A percentile compares a stretch with the other conserved stretches of the same genome.
Evolutionary conservation across 2,888 invertebrate genomes (phyloP).

Genomic region (Cephus rjabovi): DNA sequence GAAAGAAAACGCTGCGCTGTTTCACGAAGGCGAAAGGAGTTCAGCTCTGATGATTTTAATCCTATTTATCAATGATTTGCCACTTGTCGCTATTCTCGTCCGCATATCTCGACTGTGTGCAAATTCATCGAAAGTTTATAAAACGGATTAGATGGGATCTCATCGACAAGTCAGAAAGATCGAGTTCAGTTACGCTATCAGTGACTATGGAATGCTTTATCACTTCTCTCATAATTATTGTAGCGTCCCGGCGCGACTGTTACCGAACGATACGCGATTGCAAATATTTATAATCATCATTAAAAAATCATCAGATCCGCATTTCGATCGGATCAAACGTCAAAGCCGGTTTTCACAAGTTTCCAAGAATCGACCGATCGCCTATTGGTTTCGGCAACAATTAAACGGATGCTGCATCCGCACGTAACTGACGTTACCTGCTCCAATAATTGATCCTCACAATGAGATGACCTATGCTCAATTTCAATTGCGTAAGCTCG

Average conservation of each 20-base stretch:
- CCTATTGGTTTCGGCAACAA: slow-evolving; percentile 28
- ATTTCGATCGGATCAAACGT: not conserved
- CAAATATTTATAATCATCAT: not conserved
- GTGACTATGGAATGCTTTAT: not conserved
- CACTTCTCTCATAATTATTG: not conserved
- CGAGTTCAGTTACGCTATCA: not conserved
- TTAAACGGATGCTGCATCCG: slow-evolving; percentile 8
- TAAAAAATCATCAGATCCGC: not conserved
- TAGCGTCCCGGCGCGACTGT: not conserved
- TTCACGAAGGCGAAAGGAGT: not conserved
- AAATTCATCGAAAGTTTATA: not conserved
- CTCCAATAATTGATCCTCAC: slow-evolving; percentile 24
- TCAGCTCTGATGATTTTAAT: not conserved
- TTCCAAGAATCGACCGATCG: slow-evolving; percentile 6
- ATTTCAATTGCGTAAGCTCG: slow-evolving; percentile 37
- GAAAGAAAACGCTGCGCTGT: not conserved
- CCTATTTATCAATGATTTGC: not conserved
- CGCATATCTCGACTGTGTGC: not conserved
- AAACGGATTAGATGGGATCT: not conserved
- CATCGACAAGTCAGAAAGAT: not conserved
- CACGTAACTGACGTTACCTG: slow-evolving; percentile 9
- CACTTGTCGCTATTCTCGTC: not conserved
- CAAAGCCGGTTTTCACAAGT: not conserved
- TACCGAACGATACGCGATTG: not conserved
- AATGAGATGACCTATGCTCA: slow-evolving; percentile 28